Percentiles rank a stretch among this genome's conserved stretches.
These are phyloP conservation scores for Eublepharis macularius DNA, from an alignment of 2,113 vertebrate genomes.

Conservation along the genomic window DNA sequence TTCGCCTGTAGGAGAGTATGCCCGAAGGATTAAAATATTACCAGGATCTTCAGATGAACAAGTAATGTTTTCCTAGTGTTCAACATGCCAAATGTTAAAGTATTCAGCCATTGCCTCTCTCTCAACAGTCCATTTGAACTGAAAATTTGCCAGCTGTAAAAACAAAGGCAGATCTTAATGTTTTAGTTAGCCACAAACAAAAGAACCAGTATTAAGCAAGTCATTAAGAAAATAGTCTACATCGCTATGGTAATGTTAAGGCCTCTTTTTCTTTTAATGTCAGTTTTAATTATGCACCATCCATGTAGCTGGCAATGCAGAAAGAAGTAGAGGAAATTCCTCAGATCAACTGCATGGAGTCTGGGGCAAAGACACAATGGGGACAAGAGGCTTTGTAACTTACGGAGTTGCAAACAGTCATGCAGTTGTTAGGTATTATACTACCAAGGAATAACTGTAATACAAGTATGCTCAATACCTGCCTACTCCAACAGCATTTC, in stretches of 20 bases:
- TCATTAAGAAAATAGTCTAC: conserved; percentile 32
- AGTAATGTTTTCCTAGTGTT: conserved; percentile 41
- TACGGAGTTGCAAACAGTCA: neutral
- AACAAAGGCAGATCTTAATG: conserved; percentile 37
- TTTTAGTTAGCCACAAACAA: conserved; percentile 35
- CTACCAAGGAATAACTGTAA: neutral
- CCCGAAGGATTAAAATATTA: conserved; percentile 29
- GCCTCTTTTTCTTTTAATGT: neutral
- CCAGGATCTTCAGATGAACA: conserved; percentile 37
- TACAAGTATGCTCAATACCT: conserved; percentile 19
- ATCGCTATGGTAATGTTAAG: neutral
- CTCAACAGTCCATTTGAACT: conserved; percentile 38
- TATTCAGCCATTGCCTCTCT: conserved; percentile 33
- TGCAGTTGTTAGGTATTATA: neutral
- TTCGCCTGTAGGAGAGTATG: conserved; percentile 44
- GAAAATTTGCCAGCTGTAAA: conserved; percentile 59
- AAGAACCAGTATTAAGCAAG: neutral
- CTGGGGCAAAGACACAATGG: rapidly evolving
- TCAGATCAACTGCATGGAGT: neutral
- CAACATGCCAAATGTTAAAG: conserved; percentile 40
- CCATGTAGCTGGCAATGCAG: neutral
- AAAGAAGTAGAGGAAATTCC: conserved; percentile 1
- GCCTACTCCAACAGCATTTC: conserved; percentile 8
- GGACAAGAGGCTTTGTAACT: neutral
- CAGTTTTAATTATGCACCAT: neutral